Evolutionary conservation across 2,888 invertebrate species (phyloP).

Genomic region (Lasioglossum leucozonium): DNA sequence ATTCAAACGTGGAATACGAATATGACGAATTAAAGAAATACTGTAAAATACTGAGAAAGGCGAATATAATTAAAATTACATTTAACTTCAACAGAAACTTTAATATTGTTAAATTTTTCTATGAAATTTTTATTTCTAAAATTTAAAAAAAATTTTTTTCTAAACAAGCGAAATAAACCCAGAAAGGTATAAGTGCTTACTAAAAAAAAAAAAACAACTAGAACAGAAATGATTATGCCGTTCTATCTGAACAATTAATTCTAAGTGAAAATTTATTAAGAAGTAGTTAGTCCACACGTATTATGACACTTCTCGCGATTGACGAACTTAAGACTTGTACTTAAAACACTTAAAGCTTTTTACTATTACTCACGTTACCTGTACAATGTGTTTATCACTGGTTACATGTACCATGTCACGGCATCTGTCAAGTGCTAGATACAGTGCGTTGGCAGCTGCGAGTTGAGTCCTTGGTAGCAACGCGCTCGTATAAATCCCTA

Average conservation of each 20-base stretch:
- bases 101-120: no score
- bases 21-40: not conserved
- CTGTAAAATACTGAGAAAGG: not conserved
- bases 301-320: not conserved
- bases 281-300: not conserved
- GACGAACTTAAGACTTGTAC: not conserved
- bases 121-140: no score
- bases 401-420: conserved; percentile 95
- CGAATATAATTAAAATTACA: no score
- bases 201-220: not conserved
- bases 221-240: not conserved
- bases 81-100: no score
- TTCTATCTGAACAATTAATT: no score
- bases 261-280: not conserved
- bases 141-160: no score
- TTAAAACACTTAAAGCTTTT: not conserved
- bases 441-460: conserved; percentile 91
- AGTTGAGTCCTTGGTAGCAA: conserved; percentile 91
- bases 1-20: not conserved
- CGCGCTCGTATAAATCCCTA: conserved; percentile 92
- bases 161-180: no score
- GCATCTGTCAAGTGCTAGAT: conserved; percentile 94
- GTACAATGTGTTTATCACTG: conserved; percentile 92
- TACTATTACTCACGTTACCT: conserved; percentile 80
- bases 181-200: no score